These are phyloP conservation scores for Drosophila anomelani DNA, from an alignment of 2,888 invertebrate genomes.

Conservation along the genomic window DNA sequence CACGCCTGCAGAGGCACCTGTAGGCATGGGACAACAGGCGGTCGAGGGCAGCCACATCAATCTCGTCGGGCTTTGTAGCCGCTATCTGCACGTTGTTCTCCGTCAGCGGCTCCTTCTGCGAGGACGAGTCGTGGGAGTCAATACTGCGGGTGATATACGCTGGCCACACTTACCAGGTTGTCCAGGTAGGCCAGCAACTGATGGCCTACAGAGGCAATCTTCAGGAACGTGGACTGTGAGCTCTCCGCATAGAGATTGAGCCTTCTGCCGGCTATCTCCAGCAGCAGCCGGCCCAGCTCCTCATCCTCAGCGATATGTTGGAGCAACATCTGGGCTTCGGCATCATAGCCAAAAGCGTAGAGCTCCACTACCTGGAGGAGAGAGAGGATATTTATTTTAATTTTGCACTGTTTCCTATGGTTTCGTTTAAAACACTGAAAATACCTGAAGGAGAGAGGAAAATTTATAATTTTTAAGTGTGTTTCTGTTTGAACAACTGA, in stretches of 20 bases:
- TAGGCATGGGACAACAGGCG: conserved; percentile 84
- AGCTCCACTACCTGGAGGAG: conserved; percentile 86
- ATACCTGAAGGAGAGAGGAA: too few relatives aligned
- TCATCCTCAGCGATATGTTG: conserved; percentile 89
- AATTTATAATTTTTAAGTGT: not conserved
- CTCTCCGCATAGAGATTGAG: conserved; percentile 88
- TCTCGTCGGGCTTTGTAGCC: conserved; percentile 79
- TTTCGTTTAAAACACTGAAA: too few relatives aligned
- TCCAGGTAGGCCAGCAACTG: conserved; percentile 91
- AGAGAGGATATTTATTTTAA: not conserved
- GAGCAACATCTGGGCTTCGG: conserved; percentile 87
- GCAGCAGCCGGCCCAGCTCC: conserved; percentile 88
- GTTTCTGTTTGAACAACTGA: not conserved
- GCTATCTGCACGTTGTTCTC: conserved; percentile 72
- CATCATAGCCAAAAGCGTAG: conserved; percentile 88
- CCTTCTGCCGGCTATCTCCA: conserved; percentile 93
- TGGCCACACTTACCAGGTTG: conserved; percentile 86
- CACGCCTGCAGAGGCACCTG: conserved; percentile 83
- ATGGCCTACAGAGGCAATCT: conserved; percentile 91
- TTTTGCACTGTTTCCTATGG: too few relatives aligned
- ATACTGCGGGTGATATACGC: conserved; percentile 65
- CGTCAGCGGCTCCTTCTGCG: conserved; percentile 55
- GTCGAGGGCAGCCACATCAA: conserved; percentile 80
- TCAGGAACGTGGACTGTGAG: conserved; percentile 87
- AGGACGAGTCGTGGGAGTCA: conserved; percentile 13